These are phyloP conservation scores for Dufourea novaeangliae DNA, from an alignment of 1,140 invertebrate genomes.

Conservation along the genomic window DNA sequence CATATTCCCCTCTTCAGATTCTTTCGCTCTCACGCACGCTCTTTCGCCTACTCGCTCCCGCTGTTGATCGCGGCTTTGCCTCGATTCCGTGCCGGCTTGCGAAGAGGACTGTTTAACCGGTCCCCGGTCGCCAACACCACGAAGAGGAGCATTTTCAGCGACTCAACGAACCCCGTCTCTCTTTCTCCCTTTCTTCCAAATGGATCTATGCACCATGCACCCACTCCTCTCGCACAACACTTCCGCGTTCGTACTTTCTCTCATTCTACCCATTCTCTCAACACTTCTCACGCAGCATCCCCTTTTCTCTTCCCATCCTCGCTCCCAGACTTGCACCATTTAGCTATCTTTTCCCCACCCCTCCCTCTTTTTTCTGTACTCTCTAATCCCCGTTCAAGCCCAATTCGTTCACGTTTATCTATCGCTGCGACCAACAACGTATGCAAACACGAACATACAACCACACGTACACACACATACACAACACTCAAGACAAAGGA, in stretches of 20 bases:
- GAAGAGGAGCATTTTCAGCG: constrained; percentile 50
- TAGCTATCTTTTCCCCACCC: not conserved
- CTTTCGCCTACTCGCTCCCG: constrained; percentile 25
- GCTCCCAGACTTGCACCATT: constrained; percentile 24
- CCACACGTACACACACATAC: not conserved
- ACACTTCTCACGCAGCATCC: not conserved
- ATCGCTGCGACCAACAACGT: not conserved
- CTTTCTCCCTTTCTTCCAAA: constrained; percentile 40
- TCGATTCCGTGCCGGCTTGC: constrained; percentile 36
- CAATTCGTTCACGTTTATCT: constrained; percentile 17
- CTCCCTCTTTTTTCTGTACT: not conserved
- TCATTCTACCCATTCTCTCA: not conserved
- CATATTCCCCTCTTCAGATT: constrained; percentile 54
- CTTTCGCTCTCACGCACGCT: constrained; percentile 65
- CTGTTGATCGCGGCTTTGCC: constrained; percentile 41
- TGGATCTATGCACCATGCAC: constrained; percentile 18
- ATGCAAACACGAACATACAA: not conserved
- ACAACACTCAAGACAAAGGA: constrained; percentile 1
- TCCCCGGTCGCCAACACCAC: constrained; percentile 35
- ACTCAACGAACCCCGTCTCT: constrained; percentile 23
- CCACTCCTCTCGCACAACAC: constrained; percentile 20
- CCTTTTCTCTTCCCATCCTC: constrained; percentile 22
- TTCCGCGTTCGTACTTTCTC: constrained; percentile 26
- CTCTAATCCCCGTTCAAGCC: constrained; percentile 14
- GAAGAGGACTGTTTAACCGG: constrained; percentile 45